Evolutionary conservation across 2,113 vertebrate species (phyloP), one percentile per base, ranked within the genome.

Genomic region (Limanda limanda): DNA sequence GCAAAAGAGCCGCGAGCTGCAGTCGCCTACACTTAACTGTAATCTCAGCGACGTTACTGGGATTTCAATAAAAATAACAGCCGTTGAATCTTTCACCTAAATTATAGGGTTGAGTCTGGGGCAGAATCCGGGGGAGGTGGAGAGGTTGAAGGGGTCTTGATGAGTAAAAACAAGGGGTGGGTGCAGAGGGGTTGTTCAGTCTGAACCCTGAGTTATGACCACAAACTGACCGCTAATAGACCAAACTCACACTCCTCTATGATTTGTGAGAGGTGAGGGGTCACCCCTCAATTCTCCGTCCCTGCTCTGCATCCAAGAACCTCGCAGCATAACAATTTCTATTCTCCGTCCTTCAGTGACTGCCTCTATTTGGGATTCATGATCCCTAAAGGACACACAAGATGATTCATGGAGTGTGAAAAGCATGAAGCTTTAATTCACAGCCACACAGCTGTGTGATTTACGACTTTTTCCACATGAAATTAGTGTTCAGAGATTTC

Each of bases 31-130:
- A 85, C 72, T 87, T 79, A 86, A 81, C 48, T 68, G 78, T 79
- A 90, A 88, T 91, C 81, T 74, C 70, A 55, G 68, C 68, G 2
- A 83, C 64, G 66, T 89, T 90, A 91, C 82, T 90, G 72, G 74
- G 84, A 89, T 88, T 89, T 88, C 88, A 90, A 90, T 91, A 88
- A 91, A 89, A 91, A 86, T 73, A 89, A 88, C 82, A 91, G 87
- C 68, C 74, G 68, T 84, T 74, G 79, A 82, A 86, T 86, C 31
- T 91, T 87, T 91, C 81, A 84, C 84, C 64, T 56, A 87, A 93
- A 93, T 93, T 89, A 91, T 45, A 93, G 88, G 88, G 76, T 86
- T 88, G 87, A 74, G 52, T 70, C 52, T 82, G 72, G 68, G 82
- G 83, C 80, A 40, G 69, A 70, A 24, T 70, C 54, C 9, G 13